Conservation (phyloP, 2,113 vertebrate species). For the Corvus hawaiiensis region DNA sequence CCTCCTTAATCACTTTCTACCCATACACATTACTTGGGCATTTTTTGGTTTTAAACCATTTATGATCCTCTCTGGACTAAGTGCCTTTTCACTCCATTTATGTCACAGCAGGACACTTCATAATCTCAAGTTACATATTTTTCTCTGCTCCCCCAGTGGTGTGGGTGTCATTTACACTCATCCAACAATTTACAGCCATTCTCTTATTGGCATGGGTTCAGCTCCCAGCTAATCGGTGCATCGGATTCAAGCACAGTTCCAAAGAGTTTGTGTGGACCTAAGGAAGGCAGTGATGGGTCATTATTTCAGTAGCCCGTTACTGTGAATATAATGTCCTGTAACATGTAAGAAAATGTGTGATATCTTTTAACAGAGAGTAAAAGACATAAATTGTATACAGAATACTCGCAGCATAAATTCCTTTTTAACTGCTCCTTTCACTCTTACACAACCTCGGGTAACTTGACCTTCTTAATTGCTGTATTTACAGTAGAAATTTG, state of each 20-base stretch:
- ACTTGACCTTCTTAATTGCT: conserved; percentile 31
- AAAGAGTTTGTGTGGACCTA: not conserved
- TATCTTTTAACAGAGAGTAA: not conserved
- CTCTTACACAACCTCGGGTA: not conserved
- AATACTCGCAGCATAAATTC: not conserved
- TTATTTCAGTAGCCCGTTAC: not conserved
- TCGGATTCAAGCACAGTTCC: not conserved
- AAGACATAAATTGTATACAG: not conserved
- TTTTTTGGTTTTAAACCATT: conserved; percentile 12
- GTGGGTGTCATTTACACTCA: conserved; percentile 2
- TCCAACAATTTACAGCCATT: not conserved
- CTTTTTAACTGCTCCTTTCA: not conserved
- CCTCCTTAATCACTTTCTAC: not conserved
- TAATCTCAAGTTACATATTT: conserved; percentile 39
- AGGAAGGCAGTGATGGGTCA: not conserved
- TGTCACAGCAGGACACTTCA: conserved; percentile 33
- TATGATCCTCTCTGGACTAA: not conserved
- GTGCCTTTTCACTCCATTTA: conserved; percentile 45
- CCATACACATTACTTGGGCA: not conserved
- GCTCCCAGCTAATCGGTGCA: not conserved
- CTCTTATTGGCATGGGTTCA: not conserved
- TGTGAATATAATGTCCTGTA: not conserved
- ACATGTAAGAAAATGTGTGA: not conserved
- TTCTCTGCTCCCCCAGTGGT: not conserved
- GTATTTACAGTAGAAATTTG: conserved; percentile 50